Conservation (phyloP, 2,113 vertebrate species). For the Anolis carolinensis region DNA sequence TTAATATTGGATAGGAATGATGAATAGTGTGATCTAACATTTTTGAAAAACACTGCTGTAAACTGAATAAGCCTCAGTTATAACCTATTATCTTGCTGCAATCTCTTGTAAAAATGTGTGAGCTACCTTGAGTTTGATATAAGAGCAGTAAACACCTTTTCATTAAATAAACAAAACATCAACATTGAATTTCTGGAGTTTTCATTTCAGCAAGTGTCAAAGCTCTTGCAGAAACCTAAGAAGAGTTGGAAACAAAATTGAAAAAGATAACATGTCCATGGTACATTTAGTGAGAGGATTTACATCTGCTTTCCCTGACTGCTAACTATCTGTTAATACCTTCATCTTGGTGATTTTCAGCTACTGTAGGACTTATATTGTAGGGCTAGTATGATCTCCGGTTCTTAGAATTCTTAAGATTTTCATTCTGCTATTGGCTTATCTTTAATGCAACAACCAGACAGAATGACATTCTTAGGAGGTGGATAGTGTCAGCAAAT, state of each 20-base stretch:
- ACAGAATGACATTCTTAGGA: not conserved
- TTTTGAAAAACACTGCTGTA: not conserved
- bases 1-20: not conserved
- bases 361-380: not conserved
- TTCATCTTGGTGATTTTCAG: conserved; percentile 13
- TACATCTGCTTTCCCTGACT: conserved; percentile 30
- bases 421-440: conserved; percentile 38
- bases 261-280: not conserved
- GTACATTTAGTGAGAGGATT: not conserved
- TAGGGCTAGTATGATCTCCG: not conserved
- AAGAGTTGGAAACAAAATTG: not conserved
- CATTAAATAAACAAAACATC: not conserved
- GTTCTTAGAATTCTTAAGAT: not conserved
- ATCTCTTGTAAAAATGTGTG: not conserved
- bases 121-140: too few species aligned
- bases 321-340: not conserved
- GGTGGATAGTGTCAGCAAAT: not conserved
- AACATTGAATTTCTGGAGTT: not conserved
- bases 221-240: not conserved
- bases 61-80: not conserved
- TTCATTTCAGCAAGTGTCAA: not conserved
- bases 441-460: conserved; percentile 34
- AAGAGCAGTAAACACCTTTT: not conserved
- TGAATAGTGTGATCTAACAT: not conserved
- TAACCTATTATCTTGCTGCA: not conserved